Evolutionary conservation across 2,113 vertebrate species (phyloP).

Genomic region (Zapornia atra): DNA sequence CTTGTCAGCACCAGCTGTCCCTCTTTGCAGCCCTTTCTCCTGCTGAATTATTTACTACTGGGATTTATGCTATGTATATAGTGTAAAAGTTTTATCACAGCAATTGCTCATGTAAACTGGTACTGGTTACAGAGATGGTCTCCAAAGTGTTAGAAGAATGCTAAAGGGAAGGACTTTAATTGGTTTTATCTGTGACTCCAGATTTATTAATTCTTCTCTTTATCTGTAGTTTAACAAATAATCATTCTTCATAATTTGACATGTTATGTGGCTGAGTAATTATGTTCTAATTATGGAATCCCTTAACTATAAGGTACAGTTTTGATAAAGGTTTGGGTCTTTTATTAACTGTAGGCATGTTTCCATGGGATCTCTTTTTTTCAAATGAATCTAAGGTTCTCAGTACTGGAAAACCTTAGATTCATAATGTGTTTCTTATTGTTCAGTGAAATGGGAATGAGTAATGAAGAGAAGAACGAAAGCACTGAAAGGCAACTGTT

Average conservation of each 20-base stretch:
- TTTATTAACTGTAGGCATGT: not conserved
- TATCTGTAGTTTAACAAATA: constrained; percentile 52
- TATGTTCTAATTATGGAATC: constrained; percentile 51
- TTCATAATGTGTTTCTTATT: not conserved
- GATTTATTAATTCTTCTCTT: constrained; percentile 44
- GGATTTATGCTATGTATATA: constrained; percentile 39
- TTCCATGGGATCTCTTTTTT: not conserved
- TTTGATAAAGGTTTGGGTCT: not conserved
- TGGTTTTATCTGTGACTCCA: constrained; percentile 53
- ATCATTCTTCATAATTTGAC: constrained; percentile 55
- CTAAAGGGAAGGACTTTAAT: constrained; percentile 49
- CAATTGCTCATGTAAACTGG: constrained; percentile 8
- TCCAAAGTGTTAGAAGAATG: constrained; percentile 6
- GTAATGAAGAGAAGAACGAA: not conserved
- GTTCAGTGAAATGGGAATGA: not conserved
- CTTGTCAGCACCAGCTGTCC: constrained; percentile 58
- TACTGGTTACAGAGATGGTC: constrained; percentile 6
- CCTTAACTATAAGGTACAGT: constrained; percentile 33
- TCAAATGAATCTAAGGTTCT: not conserved
- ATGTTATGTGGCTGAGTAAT: constrained; percentile 44
- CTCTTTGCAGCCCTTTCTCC: constrained; percentile 27
- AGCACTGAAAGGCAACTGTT: not conserved
- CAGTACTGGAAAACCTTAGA: not conserved
- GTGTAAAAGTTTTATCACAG: constrained; percentile 42
- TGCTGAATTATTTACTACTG: constrained; percentile 59